Percentiles rank a stretch among this genome's conserved stretches.
phyloP scores from a whole-genome alignment of 2,888 invertebrate species.

The Ophioninae sp. region DNA sequence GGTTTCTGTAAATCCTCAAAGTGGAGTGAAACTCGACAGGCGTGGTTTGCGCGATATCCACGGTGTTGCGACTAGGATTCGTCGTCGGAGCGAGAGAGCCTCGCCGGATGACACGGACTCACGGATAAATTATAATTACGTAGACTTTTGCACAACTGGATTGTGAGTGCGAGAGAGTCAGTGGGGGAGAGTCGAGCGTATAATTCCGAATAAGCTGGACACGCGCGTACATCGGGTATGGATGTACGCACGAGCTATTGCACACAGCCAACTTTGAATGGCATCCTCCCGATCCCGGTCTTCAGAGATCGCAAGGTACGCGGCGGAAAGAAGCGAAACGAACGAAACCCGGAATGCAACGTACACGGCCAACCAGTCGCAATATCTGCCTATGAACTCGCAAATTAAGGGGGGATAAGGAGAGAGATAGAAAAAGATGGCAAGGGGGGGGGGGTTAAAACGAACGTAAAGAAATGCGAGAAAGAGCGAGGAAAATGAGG shows the following conservation, averaged over 20 bases:
- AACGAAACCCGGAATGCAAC: slow-evolving; percentile 42
- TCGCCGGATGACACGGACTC: slow-evolving; percentile 69
- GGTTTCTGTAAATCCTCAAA: background rate
- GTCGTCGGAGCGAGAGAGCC: slow-evolving; percentile 55
- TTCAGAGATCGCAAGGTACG: background rate
- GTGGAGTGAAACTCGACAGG: slow-evolving; percentile 21
- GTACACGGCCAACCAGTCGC: slow-evolving; percentile 53
- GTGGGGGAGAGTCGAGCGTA: too few species aligned
- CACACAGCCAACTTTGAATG: background rate
- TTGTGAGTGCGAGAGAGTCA: background rate
- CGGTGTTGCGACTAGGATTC: slow-evolving; percentile 48
- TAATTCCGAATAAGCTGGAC: slow-evolving; percentile 18
- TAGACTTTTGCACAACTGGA: slow-evolving; percentile 58
- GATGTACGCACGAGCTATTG: slow-evolving; percentile 36
- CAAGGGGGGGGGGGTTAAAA: background rate
- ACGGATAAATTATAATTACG: slow-evolving; percentile 74
- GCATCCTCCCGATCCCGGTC: slow-evolving; percentile 8
- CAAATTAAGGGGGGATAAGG: slow-evolving; percentile 42
- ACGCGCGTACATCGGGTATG: slow-evolving; percentile 23
- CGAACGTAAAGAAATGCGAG: slow-evolving; percentile 5
- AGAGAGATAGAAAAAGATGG: background rate
- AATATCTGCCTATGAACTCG: slow-evolving; percentile 45
- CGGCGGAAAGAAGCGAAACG: slow-evolving; percentile 46
- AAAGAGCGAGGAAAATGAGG: slow-evolving; percentile 15
- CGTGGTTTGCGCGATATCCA: slow-evolving; percentile 46